phyloP scores from a whole-genome alignment of 1,140 invertebrate genomes.

The Alviniconcha marisindica region DNA sequence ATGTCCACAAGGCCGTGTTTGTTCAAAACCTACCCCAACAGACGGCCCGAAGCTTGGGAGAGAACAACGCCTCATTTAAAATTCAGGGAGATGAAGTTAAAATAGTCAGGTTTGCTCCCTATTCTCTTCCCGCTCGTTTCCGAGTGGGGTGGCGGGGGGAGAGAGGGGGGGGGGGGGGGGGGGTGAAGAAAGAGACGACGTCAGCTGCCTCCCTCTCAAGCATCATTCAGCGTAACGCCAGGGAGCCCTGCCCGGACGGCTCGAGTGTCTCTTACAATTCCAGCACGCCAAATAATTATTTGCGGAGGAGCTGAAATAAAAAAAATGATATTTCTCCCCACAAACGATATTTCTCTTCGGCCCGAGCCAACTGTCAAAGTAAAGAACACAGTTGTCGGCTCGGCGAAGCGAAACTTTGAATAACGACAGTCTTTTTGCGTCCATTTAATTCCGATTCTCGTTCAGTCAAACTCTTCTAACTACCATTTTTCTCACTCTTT shows the following conservation, averaged over 20 bases:
- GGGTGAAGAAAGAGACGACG: background rate
- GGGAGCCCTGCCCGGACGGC: background rate
- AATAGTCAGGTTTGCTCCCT: constrained; percentile 12
- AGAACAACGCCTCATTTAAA: constrained; percentile 23
- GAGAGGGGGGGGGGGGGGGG: background rate
- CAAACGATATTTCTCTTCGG: background rate
- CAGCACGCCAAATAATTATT: constrained; percentile 23
- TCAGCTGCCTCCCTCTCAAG: constrained; percentile 19
- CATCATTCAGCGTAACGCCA: background rate
- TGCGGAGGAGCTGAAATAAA: constrained; percentile 14
- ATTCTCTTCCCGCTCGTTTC: background rate
- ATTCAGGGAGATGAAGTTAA: constrained; percentile 14
- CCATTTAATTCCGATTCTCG: too few relatives aligned
- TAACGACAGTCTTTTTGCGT: too few relatives aligned
- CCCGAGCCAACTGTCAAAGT: too few relatives aligned
- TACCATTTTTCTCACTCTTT: too few relatives aligned
- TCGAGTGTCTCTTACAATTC: constrained; percentile 21
- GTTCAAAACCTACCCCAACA: constrained; percentile 17
- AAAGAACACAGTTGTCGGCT: too few relatives aligned
- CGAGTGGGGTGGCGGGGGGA: too few relatives aligned
- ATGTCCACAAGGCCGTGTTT: background rate
- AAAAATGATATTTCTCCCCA: background rate
- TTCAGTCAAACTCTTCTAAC: too few relatives aligned
- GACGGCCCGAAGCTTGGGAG: background rate
- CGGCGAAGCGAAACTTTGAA: too few relatives aligned